Evolutionary conservation across 1,140 invertebrate genomes (phyloP), one percentile per base, ranked within the genome.

Genomic region (Whitmania pigra): DNA sequence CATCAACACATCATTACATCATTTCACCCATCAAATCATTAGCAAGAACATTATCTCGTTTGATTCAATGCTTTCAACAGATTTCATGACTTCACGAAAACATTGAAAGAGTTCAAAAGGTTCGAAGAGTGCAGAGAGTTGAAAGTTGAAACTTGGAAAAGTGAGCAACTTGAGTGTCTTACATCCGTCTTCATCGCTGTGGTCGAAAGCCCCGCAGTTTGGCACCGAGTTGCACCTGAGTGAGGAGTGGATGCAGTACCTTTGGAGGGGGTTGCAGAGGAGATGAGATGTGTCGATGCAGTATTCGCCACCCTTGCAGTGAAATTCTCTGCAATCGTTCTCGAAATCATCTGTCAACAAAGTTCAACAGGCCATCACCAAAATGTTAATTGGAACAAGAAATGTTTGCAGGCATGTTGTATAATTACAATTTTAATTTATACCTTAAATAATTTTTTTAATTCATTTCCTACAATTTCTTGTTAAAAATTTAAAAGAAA

Each of bases 171-270:
- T 11, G 15, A 29, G 18, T 25, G 25, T 17, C 73, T 73, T 69
- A 73, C 73, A 74, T 29, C 63, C 55, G 27, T 73, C 67, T 43
- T 74, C 73, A 69, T 74, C 73, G 40, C 73, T 74, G 9, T 68
- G 2, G 54, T 74, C 73, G 71, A 57, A 69, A 36, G 68, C 73
- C 36, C 78, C 78, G 74, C 78, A 79, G 74, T 79, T 78, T 0
- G 74, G 73, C 29, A 79, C 69, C 27, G 74, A 74, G 73, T 79
- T 77, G 69, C 78, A 79, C 43, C 74, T 73, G 57, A 77, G 69
- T 36, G 73, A 68, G 11, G 75, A 53, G 67, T 75, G 66, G 36
- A 79, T 79, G 73, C 78, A 79, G 74, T 77, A 78, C 17, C 73
- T 63, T 0, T 71, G 74, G 27, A 76, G 67, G 0, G 73, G 72